Conservation (phyloP, 2,888 invertebrate genomes). For the Candidula unifasciata region DNA sequence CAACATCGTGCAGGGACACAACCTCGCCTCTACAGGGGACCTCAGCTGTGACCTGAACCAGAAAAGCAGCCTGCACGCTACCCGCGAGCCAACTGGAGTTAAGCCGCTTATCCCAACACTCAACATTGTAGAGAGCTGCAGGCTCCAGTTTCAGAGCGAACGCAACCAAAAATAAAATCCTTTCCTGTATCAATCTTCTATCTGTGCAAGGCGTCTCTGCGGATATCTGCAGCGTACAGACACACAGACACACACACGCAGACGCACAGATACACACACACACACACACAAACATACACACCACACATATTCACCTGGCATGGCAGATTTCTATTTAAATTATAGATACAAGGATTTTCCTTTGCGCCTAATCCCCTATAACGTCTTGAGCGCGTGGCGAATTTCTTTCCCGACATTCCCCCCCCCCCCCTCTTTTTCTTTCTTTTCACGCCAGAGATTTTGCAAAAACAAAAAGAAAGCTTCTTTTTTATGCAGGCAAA, state of each 20-base stretch:
- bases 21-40: background rate
- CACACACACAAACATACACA: too few species aligned
- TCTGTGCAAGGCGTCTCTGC: background rate
- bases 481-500: too few species aligned
- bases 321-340: constrained; percentile 30
- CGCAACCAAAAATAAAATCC: constrained; percentile 5
- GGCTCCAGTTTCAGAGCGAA: background rate
- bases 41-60: constrained; percentile 10
- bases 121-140: background rate
- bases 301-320: too few species aligned
- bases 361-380: constrained; percentile 1
- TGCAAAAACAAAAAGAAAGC: too few species aligned
- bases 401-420: too few species aligned
- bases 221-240: background rate
- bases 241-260: constrained; percentile 6
- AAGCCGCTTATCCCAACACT: constrained; percentile 32
- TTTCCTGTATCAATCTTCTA: background rate
- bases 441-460: too few species aligned
- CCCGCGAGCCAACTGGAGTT: constrained; percentile 21
- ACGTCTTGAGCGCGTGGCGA: background rate
- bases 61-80: background rate
- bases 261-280: background rate
- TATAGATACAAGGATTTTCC: constrained; percentile 37
- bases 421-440: too few species aligned
- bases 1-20: background rate